Evolutionary conservation across 2,113 vertebrate genomes (phyloP).

Genomic region (Nansenia antarctica): DNA sequence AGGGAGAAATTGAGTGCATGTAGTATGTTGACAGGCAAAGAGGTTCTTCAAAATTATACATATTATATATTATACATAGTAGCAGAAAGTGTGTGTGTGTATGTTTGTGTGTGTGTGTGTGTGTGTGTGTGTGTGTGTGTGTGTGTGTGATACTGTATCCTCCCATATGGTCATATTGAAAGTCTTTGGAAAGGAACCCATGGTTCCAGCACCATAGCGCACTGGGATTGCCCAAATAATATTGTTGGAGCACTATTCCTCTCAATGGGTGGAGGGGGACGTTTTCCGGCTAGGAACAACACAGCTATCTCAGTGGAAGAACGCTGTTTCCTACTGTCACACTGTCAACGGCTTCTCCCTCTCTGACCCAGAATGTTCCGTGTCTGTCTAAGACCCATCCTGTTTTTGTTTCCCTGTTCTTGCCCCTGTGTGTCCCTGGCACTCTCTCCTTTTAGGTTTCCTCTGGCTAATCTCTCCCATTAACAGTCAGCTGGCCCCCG

Average conservation of each 20-base stretch:
- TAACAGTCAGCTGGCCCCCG: conserved; percentile 30
- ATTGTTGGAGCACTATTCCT: too few species aligned
- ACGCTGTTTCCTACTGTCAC: conserved; percentile 42
- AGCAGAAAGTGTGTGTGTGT: too few species aligned
- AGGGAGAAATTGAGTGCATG: not conserved
- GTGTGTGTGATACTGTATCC: too few species aligned
- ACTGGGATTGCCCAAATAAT: not conserved
- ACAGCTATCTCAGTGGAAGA: conserved; percentile 40
- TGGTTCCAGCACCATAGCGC: not conserved
- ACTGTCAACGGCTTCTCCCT: conserved; percentile 43
- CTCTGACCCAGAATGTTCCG: conserved; percentile 57
- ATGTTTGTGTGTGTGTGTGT: too few species aligned
- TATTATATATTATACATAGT: too few species aligned
- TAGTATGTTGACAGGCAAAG: not conserved
- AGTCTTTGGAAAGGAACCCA: not conserved
- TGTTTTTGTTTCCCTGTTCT: conserved; percentile 69
- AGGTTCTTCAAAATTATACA: not conserved
- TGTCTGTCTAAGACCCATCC: conserved; percentile 54
- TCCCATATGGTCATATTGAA: not conserved
- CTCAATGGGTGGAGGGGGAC: not conserved
- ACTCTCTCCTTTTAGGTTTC: conserved; percentile 53
- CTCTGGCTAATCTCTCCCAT: conserved; percentile 47
- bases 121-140: too few species aligned
- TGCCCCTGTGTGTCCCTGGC: conserved; percentile 46
- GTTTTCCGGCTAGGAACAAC: conserved; percentile 24